These are phyloP conservation scores for Xenopus borealis DNA, from an alignment of 2,113 vertebrate genomes.

Conservation along the genomic window DNA sequence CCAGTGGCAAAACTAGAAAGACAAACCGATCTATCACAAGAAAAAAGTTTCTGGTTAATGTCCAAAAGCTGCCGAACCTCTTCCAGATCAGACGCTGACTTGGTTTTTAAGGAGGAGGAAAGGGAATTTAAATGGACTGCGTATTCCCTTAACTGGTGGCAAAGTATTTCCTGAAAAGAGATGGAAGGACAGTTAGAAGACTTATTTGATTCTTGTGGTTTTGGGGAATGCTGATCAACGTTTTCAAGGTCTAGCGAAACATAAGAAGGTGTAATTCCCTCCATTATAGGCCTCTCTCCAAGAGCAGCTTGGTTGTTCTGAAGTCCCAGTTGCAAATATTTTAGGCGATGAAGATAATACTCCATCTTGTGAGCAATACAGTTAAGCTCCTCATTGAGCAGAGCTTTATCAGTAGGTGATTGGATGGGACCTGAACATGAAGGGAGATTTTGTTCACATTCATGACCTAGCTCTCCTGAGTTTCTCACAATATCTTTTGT, in stretches of 20 bases:
- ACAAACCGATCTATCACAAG: conserved; percentile 56
- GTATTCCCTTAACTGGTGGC: conserved; percentile 80
- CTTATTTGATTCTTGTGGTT: conserved; percentile 37
- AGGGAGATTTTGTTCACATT: conserved; percentile 29
- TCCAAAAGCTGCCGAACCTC: conserved; percentile 69
- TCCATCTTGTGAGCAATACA: conserved; percentile 77
- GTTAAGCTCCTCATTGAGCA: conserved; percentile 82
- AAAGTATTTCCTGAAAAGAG: conserved; percentile 75
- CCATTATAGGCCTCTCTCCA: conserved; percentile 60
- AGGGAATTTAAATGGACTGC: conserved; percentile 74
- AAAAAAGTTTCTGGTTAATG: conserved; percentile 65
- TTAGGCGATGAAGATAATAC: conserved; percentile 75
- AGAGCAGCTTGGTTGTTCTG: conserved; percentile 71
- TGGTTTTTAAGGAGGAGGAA: conserved; percentile 71
- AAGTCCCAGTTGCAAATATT: conserved; percentile 67
- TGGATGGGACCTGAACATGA: conserved; percentile 57
- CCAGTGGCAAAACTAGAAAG: conserved; percentile 69
- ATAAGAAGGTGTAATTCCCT: conserved; percentile 50
- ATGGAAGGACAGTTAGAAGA: conserved; percentile 55
- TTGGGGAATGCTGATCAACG: conserved; percentile 16
- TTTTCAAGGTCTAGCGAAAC: conserved; percentile 65
- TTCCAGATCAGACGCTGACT: conserved; percentile 57
- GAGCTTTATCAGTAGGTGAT: conserved; percentile 52
- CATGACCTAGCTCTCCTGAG: conserved; percentile 42
- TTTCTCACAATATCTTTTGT: conserved; percentile 55